Conservation (phyloP, 2,113 vertebrate species). For the Alosa alosa region DNA sequence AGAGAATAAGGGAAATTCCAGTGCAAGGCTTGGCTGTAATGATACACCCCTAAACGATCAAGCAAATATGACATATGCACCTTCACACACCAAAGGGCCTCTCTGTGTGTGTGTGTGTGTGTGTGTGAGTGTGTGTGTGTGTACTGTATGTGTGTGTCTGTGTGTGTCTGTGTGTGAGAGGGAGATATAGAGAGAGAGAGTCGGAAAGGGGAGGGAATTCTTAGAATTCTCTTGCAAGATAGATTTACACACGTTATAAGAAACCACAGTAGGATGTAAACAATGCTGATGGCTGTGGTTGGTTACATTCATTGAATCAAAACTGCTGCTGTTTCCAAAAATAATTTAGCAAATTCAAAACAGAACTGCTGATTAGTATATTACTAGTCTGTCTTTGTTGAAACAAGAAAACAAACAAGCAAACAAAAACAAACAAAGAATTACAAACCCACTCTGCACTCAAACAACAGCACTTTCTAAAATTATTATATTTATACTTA, state of each 20-base stretch:
- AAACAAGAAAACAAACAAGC: no score
- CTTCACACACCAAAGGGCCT: slow-evolving; percentile 59
- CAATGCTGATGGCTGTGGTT: background rate
- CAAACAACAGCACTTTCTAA: background rate
- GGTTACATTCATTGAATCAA: background rate
- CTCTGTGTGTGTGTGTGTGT: slow-evolving; percentile 38
- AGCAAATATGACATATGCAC: slow-evolving; percentile 56
- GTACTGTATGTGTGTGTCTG: no score
- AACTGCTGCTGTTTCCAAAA: background rate
- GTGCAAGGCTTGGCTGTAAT: slow-evolving; percentile 54
- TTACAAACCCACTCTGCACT: background rate
- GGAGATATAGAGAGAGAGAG: background rate
- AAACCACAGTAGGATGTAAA: background rate
- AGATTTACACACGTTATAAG: background rate
- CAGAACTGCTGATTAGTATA: background rate
- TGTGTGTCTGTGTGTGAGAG: slow-evolving; percentile 45
- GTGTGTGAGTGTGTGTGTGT: background rate
- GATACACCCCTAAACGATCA: slow-evolving; percentile 54
- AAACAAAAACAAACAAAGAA: slow-evolving; percentile 5
- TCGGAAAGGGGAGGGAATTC: background rate
- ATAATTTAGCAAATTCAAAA: background rate
- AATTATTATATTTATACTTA: no score
- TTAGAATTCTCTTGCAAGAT: background rate
- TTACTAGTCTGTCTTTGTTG: background rate
- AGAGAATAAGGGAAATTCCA: slow-evolving; percentile 57